These are phyloP conservation scores for Riparia riparia DNA, from an alignment of 2,113 vertebrate species.

Conservation along the genomic window DNA sequence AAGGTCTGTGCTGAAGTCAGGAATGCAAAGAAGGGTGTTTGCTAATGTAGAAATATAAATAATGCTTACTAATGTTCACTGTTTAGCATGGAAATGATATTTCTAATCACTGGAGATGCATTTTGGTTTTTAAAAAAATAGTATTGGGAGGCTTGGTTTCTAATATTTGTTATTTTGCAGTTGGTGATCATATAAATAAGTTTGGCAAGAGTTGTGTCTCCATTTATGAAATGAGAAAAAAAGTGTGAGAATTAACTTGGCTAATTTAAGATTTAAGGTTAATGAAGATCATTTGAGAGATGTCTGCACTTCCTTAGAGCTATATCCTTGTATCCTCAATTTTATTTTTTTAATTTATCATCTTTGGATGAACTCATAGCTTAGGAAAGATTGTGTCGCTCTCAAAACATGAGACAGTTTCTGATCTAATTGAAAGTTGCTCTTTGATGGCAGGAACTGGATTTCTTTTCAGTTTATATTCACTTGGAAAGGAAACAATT, in stretches of 20 bases:
- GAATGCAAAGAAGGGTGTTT: neutral
- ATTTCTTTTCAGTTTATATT: neutral
- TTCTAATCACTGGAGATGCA: neutral
- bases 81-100: neutral
- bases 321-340: neutral
- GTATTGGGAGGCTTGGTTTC: neutral
- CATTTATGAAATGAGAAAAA: neutral
- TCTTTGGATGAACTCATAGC: neutral
- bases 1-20: neutral
- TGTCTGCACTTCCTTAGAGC: neutral
- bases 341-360: neutral
- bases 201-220: neutral
- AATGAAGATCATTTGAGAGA: neutral
- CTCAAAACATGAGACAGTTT: neutral
- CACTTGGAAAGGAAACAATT: neutral
- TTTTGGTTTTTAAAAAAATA: neutral
- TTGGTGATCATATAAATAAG: neutral
- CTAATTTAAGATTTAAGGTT: neutral
- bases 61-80: neutral
- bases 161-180: neutral
- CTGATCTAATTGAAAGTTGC: neutral
- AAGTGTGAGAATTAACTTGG: neutral
- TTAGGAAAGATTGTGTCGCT: neutral
- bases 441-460: neutral
- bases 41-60: constrained; percentile 27